Base-by-base conservation (phyloP, 2,113 vertebrate species). In the Hippocampus barbouri region DNA sequence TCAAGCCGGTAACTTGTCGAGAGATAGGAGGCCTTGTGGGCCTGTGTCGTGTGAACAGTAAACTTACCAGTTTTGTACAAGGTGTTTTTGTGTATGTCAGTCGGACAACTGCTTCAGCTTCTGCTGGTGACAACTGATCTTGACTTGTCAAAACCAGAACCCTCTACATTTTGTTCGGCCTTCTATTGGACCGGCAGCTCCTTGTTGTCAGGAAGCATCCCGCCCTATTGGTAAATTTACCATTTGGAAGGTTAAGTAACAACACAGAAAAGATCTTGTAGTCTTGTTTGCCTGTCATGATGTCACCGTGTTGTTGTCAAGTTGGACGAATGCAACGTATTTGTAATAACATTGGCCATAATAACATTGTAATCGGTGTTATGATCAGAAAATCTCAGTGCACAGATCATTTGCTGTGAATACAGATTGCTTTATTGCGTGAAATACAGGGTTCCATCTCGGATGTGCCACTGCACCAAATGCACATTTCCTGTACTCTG, bases 61-160 rank as follows among this genome's bases (percentile, higher is more conserved):
- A 25, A 23, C 21, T 18, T 25, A 66, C 11, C 9, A 18, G 27
- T 40, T 6, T 2, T 1, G 45, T 43, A 8, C 25, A 43, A 57
- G 11, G 47, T 54, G 18, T 38, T 21, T 60, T 41, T n/a, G 68
- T 82, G 40, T 69, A 40, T 74, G 74, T 49, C 27, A 51, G 53
- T 41, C 25, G 69, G 59, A 76, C 67, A 59, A 66, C 72, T 69
- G 75, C 23, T 85, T 86, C 83, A 88, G 87, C 75, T 85, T 86
- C 82, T 89, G 87, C 74, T 74, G 60, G 71, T 85, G 87, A 86
- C 84, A 88, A 64, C 75, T 61, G 79, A 80, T 80, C 82, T 87
- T 79, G 76, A 84, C 85, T 81, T 86, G 86, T 89, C 84, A 86
- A 83, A 88, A 79, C 79, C 87, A 90, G 87, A 91, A 85, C 81